These are phyloP conservation scores for Cancer borealis DNA, from an alignment of 2,888 invertebrate genomes.

Conservation along the genomic window DNA sequence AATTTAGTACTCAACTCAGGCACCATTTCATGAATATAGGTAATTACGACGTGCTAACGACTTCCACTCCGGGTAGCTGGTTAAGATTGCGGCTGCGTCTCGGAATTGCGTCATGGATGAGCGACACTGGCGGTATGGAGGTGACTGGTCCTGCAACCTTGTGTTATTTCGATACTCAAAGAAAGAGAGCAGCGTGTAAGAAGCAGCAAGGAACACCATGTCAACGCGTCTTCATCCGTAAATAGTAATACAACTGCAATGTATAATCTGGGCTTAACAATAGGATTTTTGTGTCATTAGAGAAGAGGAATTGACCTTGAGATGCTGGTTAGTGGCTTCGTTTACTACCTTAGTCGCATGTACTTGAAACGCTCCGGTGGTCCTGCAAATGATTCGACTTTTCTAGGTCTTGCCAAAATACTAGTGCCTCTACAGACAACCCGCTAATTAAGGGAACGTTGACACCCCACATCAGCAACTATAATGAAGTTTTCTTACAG, in stretches of 20 bases:
- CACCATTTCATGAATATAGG: not conserved
- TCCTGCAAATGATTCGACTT: not conserved
- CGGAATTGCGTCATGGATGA: not conserved
- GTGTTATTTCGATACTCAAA: not conserved
- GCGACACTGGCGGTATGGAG: not conserved
- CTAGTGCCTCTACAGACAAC: not conserved
- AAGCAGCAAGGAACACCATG: not conserved
- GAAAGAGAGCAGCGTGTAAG: not conserved
- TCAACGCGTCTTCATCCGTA: not conserved
- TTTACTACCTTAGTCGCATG: not conserved
- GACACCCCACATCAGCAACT: not conserved
- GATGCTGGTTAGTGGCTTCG: not conserved
- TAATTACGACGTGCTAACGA: not conserved
- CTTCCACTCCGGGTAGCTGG: not conserved
- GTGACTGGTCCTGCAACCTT: not conserved
- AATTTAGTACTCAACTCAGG: not conserved
- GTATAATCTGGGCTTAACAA: not conserved
- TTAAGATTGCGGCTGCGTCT: not conserved
- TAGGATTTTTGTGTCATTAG: not conserved
- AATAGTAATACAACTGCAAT: not conserved
- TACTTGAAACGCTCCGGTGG: constrained; percentile 13
- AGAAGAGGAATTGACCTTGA: not conserved
- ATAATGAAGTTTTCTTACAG: not conserved
- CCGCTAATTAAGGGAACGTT: not conserved
- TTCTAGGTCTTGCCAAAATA: not conserved